Evolutionary conservation across 2,797 vertebrate genomes (phyloP).

Genomic region (Acanthopagrus latus): DNA sequence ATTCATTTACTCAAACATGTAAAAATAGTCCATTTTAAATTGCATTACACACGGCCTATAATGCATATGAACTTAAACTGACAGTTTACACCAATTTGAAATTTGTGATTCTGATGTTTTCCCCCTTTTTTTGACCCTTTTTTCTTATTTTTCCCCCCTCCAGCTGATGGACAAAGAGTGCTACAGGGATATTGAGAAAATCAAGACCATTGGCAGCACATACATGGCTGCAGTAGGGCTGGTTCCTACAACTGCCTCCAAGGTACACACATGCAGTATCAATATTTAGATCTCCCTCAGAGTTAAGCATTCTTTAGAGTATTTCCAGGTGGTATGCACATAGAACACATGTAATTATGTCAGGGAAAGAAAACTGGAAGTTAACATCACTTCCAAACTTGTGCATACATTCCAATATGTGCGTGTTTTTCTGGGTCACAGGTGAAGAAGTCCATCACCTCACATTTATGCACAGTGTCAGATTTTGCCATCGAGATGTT

Average conservation of each 20-base stretch:
- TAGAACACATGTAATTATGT: slow-evolving; percentile 11
- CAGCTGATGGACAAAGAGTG: slow-evolving; percentile 97
- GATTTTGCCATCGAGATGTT: slow-evolving; percentile 99
- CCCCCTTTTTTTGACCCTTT: slow-evolving; percentile 10
- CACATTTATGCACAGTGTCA: slow-evolving; percentile 94
- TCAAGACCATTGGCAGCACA: slow-evolving; percentile 98
- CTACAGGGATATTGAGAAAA: slow-evolving; percentile 98
- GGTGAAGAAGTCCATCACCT: slow-evolving; percentile 94
- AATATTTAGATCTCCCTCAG: slow-evolving; percentile 33
- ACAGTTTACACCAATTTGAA: slow-evolving; percentile 25
- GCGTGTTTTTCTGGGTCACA: slow-evolving; percentile 63
- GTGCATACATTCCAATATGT: neutral
- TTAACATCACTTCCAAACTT: slow-evolving; percentile 3
- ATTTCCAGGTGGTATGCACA: slow-evolving; percentile 13
- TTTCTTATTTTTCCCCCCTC: slow-evolving; percentile 6
- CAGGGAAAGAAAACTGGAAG: slow-evolving; percentile 1
- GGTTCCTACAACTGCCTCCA: slow-evolving; percentile 91
- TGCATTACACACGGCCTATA: slow-evolving; percentile 24
- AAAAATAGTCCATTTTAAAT: slow-evolving; percentile 33
- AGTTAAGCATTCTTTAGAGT: slow-evolving; percentile 18
- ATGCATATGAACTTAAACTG: slow-evolving; percentile 28
- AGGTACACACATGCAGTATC: slow-evolving; percentile 82
- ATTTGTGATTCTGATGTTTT: slow-evolving; percentile 13
- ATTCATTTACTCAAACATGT: slow-evolving; percentile 54
- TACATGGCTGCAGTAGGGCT: slow-evolving; percentile 99